Conservation (phyloP, 2,113 vertebrate species). For the Lynx canadensis region DNA sequence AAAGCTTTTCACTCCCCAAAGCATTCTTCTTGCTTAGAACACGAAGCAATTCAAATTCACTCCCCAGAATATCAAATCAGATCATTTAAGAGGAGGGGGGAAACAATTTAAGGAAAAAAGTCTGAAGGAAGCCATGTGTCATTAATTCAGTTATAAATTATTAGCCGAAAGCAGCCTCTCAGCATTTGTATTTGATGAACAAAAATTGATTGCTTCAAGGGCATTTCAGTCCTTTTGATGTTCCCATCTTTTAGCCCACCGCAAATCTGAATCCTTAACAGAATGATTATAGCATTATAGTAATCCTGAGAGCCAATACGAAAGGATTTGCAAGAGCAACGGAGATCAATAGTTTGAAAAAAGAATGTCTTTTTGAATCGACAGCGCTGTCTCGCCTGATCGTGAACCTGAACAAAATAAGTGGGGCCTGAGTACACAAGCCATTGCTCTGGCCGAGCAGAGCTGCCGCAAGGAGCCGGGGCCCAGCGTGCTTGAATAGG, state of each 20-base stretch:
- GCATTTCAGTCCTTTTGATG: conserved; percentile 91
- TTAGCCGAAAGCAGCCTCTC: conserved; percentile 88
- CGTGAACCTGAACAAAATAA: conserved; percentile 88
- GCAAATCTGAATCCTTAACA: conserved; percentile 92
- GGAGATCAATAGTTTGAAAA: conserved; percentile 92
- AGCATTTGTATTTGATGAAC: conserved; percentile 91
- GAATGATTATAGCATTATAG: conserved; percentile 93
- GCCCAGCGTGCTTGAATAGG: conserved; percentile 79
- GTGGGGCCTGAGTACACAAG: conserved; percentile 83
- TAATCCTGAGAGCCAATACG: conserved; percentile 93
- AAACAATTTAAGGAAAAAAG: conserved; percentile 78
- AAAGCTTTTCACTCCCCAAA: conserved; percentile 74
- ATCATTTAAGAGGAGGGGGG: conserved; percentile 80
- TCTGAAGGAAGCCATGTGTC: conserved; percentile 86
- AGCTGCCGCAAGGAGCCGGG: conserved; percentile 77
- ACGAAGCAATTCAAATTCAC: conserved; percentile 82
- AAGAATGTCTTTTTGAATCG: conserved; percentile 89
- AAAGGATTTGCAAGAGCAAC: conserved; percentile 91
- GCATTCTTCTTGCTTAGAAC: conserved; percentile 79
- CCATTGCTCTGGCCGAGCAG: conserved; percentile 63
- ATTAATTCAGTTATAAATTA: conserved; percentile 92
- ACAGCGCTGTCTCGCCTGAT: conserved; percentile 87
- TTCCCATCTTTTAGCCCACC: conserved; percentile 87
- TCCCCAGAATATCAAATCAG: conserved; percentile 85
- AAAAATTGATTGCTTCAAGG: conserved; percentile 92